phyloP scores from a whole-genome alignment of 2,113 vertebrate genomes.

The Petroica traversi region DNA sequence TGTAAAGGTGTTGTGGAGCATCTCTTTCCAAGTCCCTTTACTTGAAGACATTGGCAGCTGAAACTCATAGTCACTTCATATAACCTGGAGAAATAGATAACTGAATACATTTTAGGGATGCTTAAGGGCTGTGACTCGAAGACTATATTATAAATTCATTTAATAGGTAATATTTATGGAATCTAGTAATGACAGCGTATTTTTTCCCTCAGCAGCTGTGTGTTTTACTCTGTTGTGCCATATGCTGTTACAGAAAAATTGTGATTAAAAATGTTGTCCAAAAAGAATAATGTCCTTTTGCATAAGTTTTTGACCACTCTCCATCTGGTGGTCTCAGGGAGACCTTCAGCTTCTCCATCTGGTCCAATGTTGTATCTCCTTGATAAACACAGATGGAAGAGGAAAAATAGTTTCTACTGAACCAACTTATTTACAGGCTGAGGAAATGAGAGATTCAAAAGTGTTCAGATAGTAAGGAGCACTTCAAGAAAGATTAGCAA shows the following conservation, averaged over 20 bases:
- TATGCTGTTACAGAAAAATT: background rate
- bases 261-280: background rate
- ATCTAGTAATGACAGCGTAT: background rate
- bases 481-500: conserved; percentile 1
- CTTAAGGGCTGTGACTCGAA: background rate
- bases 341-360: background rate
- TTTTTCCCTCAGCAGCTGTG: background rate
- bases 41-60: background rate
- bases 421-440: background rate
- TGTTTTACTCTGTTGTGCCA: background rate
- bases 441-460: background rate
- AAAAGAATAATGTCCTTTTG: background rate
- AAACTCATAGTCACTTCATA: background rate
- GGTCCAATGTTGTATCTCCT: background rate
- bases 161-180: background rate
- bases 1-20: background rate
- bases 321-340: background rate
- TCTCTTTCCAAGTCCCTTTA: background rate
- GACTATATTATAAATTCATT: background rate
- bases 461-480: background rate
- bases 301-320: background rate
- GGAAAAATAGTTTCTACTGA: background rate
- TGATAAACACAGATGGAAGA: background rate
- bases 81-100: background rate
- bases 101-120: background rate